Percentiles rank a stretch among this genome's conserved stretches.
Conservation (phyloP, 2,797 vertebrate genomes). For the Anolis apletophallus region DNA sequence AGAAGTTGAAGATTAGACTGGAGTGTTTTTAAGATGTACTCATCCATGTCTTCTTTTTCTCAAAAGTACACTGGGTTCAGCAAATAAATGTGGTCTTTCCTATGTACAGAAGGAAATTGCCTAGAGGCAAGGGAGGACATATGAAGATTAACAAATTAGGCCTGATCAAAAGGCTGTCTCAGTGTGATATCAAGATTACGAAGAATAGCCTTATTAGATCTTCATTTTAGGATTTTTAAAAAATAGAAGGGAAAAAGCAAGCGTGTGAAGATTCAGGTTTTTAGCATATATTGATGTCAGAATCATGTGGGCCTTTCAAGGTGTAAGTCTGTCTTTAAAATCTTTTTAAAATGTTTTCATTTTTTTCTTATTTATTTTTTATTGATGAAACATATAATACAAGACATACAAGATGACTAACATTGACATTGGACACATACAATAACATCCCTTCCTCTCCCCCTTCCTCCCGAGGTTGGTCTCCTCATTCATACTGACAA, state of each 20-base stretch:
- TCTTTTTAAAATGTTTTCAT: too few relatives aligned
- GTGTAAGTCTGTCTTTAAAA: not conserved
- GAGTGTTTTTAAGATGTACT: not conserved
- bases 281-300: conserved; percentile 17
- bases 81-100: conserved; percentile 26
- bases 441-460: too few relatives aligned
- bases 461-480: too few relatives aligned
- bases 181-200: conserved; percentile 23
- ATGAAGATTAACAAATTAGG: conserved; percentile 36
- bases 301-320: not conserved
- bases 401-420: too few relatives aligned
- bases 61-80: conserved; percentile 27
- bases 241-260: conserved; percentile 37
- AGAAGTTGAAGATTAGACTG: conserved; percentile 1
- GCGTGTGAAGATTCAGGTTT: conserved; percentile 25
- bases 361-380: too few relatives aligned
- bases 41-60: accelerated
- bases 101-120: not conserved
- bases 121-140: conserved; percentile 34
- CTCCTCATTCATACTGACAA: too few relatives aligned
- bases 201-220: conserved; percentile 11
- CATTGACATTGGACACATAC: too few relatives aligned
- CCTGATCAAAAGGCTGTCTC: conserved; percentile 39
- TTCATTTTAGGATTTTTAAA: conserved; percentile 7
- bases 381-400: too few relatives aligned